A percentile compares a stretch with the other conserved stretches of the same genome.
Evolutionary conservation across 2,797 vertebrate genomes (phyloP).

Genomic region (Clarias fuscus): DNA sequence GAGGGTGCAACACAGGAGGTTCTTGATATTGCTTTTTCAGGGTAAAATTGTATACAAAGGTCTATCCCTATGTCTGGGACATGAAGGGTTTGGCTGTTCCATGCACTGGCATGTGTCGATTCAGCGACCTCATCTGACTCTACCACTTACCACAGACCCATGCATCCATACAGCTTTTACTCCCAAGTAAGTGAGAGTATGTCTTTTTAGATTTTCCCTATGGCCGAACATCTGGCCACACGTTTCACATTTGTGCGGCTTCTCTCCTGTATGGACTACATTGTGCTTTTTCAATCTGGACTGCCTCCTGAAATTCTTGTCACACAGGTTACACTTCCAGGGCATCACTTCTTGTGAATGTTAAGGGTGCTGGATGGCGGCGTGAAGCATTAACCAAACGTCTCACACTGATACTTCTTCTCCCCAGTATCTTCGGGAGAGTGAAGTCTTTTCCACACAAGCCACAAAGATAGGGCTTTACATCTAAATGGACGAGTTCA

Average conservation of each 20-base stretch:
- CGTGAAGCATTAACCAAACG: constrained; percentile 72
- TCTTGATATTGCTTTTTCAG: constrained; percentile 38
- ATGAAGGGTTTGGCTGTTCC: constrained; percentile 58
- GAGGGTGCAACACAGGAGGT: constrained; percentile 39
- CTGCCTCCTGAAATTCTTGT: constrained; percentile 67
- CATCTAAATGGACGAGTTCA: constrained; percentile 59
- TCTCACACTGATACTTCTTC: constrained; percentile 66
- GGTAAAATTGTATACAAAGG: constrained; percentile 45
- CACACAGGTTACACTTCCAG: constrained; percentile 65
- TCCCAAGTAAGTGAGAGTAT: constrained; percentile 74
- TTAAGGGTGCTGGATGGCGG: constrained; percentile 64
- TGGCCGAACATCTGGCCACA: constrained; percentile 71
- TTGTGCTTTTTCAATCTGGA: constrained; percentile 67
- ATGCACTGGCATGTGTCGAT: constrained; percentile 65
- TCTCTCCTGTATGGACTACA: constrained; percentile 74
- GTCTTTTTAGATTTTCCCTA: constrained; percentile 71
- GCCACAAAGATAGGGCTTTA: constrained; percentile 65
- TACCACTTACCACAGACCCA: constrained; percentile 69
- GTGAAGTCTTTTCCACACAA: constrained; percentile 70
- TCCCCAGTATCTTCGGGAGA: constrained; percentile 68
- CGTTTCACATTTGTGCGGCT: constrained; percentile 70
- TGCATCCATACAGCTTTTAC: constrained; percentile 64
- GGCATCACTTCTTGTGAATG: constrained; percentile 70
- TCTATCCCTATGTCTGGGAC: constrained; percentile 64
- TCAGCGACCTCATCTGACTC: constrained; percentile 63